These are phyloP conservation scores for Drosophila percnosoma DNA, from an alignment of 2,888 invertebrate genomes.

Conservation along the genomic window DNA sequence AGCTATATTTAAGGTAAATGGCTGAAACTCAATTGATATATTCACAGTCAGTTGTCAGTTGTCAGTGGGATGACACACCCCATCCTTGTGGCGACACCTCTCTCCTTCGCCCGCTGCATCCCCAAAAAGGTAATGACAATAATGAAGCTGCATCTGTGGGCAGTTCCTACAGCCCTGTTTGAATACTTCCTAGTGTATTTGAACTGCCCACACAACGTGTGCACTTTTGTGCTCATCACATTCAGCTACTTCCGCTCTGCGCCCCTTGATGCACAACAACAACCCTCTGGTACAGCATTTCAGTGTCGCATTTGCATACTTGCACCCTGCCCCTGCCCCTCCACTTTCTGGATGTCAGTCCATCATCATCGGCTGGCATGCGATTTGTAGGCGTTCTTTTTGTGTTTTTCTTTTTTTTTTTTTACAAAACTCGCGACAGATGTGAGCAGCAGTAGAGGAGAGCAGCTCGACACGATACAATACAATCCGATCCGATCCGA, in stretches of 20 bases:
- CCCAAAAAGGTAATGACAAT: constrained; percentile 10
- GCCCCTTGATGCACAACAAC: constrained; percentile 3
- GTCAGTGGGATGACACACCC: constrained; percentile 4
- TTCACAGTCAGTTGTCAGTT: not conserved
- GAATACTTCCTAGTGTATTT: constrained; percentile 4
- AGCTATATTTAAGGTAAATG: too few relatives aligned
- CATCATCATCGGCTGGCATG: constrained; percentile 33
- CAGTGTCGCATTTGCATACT: constrained; percentile 38
- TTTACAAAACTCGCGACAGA: constrained; percentile 1
- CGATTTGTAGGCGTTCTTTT: constrained; percentile 43
- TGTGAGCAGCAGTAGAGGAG: not conserved
- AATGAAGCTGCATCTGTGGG: constrained; percentile 24
- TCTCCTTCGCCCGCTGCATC: not conserved
- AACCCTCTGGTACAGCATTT: constrained; percentile 17
- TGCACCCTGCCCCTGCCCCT: not conserved
- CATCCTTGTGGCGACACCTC: not conserved
- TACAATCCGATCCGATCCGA: not conserved
- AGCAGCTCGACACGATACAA: not conserved
- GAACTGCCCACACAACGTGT: constrained; percentile 29
- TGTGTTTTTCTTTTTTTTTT: not conserved
- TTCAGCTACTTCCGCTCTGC: constrained; percentile 22
- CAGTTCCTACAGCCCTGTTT: constrained; percentile 16
- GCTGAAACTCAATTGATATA: not conserved
- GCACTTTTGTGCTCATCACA: constrained; percentile 18
- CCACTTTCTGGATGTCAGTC: not conserved